Conservation (phyloP, 53 echinoderm and acorn worm species). For the Mesocentrotus franciscanus region DNA sequence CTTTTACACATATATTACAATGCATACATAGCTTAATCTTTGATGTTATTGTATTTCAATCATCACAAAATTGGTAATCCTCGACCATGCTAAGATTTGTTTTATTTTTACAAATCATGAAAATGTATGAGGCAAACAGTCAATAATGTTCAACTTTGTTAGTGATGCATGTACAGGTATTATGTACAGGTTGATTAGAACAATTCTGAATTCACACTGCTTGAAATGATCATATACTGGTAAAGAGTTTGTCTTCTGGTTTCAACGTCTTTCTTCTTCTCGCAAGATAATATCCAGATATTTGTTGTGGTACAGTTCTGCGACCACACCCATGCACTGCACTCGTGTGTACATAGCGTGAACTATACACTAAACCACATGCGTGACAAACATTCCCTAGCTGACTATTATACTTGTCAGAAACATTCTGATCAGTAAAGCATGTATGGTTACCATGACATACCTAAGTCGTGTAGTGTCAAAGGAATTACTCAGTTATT, state of each 20-base stretch:
- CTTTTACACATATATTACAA: no score
- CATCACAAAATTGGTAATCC: no score
- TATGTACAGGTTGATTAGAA: background rate
- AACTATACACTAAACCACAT: background rate
- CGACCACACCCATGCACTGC: background rate
- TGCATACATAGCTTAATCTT: no score
- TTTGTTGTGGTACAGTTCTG: background rate
- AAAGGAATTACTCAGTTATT: background rate
- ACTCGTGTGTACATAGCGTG: constrained; percentile 19
- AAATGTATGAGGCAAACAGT: background rate
- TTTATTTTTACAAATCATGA: background rate
- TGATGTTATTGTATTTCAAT: no score
- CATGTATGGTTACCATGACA: background rate
- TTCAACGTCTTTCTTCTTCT: constrained; percentile 39
- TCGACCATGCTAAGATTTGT: no score
- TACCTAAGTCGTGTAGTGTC: background rate
- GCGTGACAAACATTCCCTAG: background rate
- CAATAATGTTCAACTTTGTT: background rate
- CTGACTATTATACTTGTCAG: background rate
- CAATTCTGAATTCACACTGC: background rate
- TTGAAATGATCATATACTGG: background rate
- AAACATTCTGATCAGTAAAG: background rate
- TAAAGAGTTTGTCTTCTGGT: constrained; percentile 14
- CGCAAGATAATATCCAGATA: background rate
- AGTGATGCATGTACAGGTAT: background rate